These are phyloP conservation scores for Caloenas nicobarica DNA, from an alignment of 2,113 vertebrate species.

Conservation along the genomic window DNA sequence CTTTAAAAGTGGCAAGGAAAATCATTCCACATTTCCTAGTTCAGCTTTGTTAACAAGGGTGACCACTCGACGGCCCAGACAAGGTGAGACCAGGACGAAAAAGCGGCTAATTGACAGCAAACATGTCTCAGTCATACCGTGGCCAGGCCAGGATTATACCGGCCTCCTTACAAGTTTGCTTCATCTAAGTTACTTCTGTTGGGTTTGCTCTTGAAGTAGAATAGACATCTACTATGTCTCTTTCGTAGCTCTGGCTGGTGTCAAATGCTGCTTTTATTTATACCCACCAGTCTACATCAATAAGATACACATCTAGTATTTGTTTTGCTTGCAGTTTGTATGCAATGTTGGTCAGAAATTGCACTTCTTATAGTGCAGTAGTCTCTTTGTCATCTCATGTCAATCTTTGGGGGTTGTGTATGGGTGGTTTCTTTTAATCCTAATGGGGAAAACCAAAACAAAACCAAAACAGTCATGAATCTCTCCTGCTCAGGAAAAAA, in stretches of 20 bases:
- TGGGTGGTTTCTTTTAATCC: not conserved
- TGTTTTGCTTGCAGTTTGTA: not conserved
- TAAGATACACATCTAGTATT: not conserved
- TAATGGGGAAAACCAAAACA: not conserved
- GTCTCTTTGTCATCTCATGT: not conserved
- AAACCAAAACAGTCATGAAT: not conserved
- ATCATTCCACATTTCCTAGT: not conserved
- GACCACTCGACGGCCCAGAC: not conserved
- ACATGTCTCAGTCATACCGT: not conserved
- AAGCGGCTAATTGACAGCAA: not conserved
- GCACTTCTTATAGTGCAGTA: not conserved
- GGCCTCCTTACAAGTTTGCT: not conserved
- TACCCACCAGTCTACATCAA: accelerated
- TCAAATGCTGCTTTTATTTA: not conserved
- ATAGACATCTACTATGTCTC: not conserved
- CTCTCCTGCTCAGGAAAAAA: not conserved
- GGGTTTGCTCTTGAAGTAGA: not conserved
- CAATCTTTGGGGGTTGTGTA: not conserved
- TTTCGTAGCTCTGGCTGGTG: not conserved
- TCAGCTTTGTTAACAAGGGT: not conserved
- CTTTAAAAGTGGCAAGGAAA: not conserved
- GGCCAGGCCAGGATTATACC: not conserved
- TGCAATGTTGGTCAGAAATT: not conserved
- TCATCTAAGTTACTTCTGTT: not conserved
- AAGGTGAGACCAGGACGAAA: not conserved